Base-by-base conservation (phyloP, 1,140 invertebrate genomes). In the Drosophila pandora region DNA sequence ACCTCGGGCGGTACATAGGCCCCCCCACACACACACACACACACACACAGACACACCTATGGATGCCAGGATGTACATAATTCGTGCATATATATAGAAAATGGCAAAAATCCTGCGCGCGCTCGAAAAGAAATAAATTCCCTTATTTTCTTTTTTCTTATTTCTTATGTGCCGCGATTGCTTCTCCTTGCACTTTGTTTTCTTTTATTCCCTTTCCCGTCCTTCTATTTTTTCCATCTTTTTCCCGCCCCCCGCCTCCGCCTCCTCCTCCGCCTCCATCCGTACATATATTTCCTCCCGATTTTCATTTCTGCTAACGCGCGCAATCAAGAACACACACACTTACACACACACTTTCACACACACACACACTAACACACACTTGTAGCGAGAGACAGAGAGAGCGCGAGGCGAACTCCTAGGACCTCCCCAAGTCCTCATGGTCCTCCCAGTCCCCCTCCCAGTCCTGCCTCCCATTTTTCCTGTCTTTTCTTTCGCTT, bases 221-320 rank as follows among this genome's bases (percentile, higher is more conserved):
- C 34, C 43, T 25, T 55, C 41, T 58, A 70, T 68, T 49, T 69
- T 69, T 48, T 68, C 9, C 56, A 39, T 68, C 68, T 69, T 68
- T 69, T 69, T 69, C 57, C 77, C 58, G 59, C 77, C 75, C 81
- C 17, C 17, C 17, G 17, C 17, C 17, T 17, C 17, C 17, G 17
- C 17, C 17, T 17, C 17, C 17, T 0, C 17, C 17, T 0, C 17
- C 17, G 17, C 17, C 17, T 17, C 17, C 17, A 17, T 17, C 17
- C 17, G 17, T 17, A 17, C 17, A 17, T 17, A 17, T 17, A 17
- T 69, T 69, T 69, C 77, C 58, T 64, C 77, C 75, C 81, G 81
- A 85, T 85, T 85, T 85, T 85, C 77, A 85, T 85, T 85, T 77
- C 69, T 80, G 81, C 81, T 87, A 85, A 84, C 82, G 77, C 81